Base-by-base conservation (phyloP, 2,797 vertebrate genomes). In the Fratercula arctica region DNA sequence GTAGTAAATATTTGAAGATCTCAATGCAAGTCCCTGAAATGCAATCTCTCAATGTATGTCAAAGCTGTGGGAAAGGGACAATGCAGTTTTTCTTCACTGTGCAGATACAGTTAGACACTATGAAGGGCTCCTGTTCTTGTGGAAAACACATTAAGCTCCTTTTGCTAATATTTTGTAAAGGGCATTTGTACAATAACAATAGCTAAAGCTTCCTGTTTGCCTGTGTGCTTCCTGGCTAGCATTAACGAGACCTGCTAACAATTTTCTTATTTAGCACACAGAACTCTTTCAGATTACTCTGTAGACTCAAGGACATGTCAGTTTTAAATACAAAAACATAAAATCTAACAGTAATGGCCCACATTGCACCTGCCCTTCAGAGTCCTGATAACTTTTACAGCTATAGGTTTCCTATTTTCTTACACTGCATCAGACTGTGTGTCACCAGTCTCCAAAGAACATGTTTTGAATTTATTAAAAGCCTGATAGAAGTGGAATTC, bases 201-300 rank as follows among this genome's bases (percentile, higher is more conserved):
- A 96, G 92, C 96, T 95, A 95, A 91, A 70, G 92, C 94, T 96
- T 97, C 96, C 96, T 97, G 97, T 95, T 97, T 96, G 97, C 96
- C 95, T 97, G 95, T 75, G 94, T 48, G 76, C 90, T 96, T 97
- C 96, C 96, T 95, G 96, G 94, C 96, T 95, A 95, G 92, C 86
- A 31, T 88, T 96, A 96, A 97, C 8, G 13, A 95, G 82, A 96
- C 72, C 96, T 94, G 96, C 92, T 95, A 93, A 97, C 95, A 93
- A 95, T 97, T 97, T 97, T 95, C 67, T 64, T 83, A 93, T 93
- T 94, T 72, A 96, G 97, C 95, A 95, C 96, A 98, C 93, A 90
- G 93, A 95, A 95, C 89, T 95, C 95, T 96, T 95, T 96, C 89
- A 97, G 93, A 93, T 94, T 79, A 48, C 51, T 87, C 21, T 3